phyloP scores from a whole-genome alignment of 2,888 invertebrate genomes.

The Spicauda simplicius region DNA sequence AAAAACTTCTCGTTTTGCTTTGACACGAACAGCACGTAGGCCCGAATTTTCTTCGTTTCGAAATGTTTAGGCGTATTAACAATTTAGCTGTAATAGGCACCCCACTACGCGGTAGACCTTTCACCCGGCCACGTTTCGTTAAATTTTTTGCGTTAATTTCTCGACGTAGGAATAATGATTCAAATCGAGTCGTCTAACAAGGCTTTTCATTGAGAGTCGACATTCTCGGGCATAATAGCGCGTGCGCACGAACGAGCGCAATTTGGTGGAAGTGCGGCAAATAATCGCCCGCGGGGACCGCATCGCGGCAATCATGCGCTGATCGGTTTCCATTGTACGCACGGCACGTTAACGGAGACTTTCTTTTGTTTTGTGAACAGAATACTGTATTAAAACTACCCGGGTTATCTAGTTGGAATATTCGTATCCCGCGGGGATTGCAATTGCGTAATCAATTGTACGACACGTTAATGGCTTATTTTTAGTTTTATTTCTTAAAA shows the following conservation, averaged over 20 bases:
- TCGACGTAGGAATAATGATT: slow-evolving; percentile 37
- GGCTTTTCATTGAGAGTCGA: slow-evolving; percentile 55
- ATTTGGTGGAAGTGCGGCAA: slow-evolving; percentile 79
- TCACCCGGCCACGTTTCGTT: slow-evolving; percentile 32
- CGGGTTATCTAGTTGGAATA: background rate
- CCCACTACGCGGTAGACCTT: slow-evolving; percentile 24
- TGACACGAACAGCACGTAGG: no score
- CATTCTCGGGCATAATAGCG: slow-evolving; percentile 60
- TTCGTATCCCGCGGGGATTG: slow-evolving; percentile 56
- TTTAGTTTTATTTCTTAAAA: background rate
- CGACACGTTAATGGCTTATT: slow-evolving; percentile 25
- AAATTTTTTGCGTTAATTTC: slow-evolving; percentile 34
- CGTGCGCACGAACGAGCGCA: slow-evolving; percentile 61
- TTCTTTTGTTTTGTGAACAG: background rate
- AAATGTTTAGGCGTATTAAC: background rate
- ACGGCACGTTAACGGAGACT: slow-evolving; percentile 21
- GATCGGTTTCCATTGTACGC: slow-evolving; percentile 52
- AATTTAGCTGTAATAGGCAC: background rate
- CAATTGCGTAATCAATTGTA: slow-evolving; percentile 56
- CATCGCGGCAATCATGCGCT: slow-evolving; percentile 59
- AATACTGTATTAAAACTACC: background rate
- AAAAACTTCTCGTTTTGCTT: no score
- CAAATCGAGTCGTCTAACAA: slow-evolving; percentile 51
- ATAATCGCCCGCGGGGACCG: slow-evolving; percentile 71
- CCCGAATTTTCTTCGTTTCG: background rate